Evolutionary conservation across 2,113 vertebrate species (phyloP).

Genomic region (Ceyx cyanopectus): DNA sequence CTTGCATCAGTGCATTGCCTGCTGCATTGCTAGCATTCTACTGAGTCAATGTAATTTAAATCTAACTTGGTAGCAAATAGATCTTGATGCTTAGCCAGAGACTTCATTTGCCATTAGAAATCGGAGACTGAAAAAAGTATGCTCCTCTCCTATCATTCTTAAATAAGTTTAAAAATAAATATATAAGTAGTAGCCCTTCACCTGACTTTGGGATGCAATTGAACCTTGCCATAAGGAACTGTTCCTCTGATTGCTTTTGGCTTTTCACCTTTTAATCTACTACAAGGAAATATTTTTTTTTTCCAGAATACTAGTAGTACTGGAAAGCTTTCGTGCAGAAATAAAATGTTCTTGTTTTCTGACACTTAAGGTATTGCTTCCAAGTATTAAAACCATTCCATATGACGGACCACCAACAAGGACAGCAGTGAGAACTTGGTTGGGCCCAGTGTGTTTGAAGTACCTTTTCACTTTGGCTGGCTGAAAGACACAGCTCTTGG

Average conservation of each 20-base stretch:
- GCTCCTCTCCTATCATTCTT: neutral
- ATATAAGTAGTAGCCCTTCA: neutral
- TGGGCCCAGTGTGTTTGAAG: constrained; percentile 20
- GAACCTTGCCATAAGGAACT: neutral
- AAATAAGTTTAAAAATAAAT: neutral
- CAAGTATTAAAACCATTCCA: constrained; percentile 69
- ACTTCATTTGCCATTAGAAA: neutral
- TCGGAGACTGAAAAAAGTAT: neutral
- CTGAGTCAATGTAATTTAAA: constrained; percentile 1
- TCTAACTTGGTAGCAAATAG: neutral
- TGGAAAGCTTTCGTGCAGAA: constrained; percentile 63
- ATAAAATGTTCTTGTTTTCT: constrained; percentile 68
- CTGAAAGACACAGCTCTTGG: neutral
- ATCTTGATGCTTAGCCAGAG: neutral
- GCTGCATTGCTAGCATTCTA: constrained; percentile 10
- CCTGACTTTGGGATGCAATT: neutral
- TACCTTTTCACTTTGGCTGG: neutral
- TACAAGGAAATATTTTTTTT: constrained; percentile 19
- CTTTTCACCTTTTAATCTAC: constrained; percentile 51
- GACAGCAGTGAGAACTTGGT: constrained; percentile 16
- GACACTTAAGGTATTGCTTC: constrained; percentile 67
- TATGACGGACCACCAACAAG: constrained; percentile 66
- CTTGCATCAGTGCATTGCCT: neutral
- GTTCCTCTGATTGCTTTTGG: constrained; percentile 39
- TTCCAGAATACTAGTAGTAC: constrained; percentile 58